A percentile compares a stretch with the other conserved stretches of the same genome.
phyloP scores from a whole-genome alignment of 2,797 vertebrate genomes.

The Epinephelus coioides region DNA sequence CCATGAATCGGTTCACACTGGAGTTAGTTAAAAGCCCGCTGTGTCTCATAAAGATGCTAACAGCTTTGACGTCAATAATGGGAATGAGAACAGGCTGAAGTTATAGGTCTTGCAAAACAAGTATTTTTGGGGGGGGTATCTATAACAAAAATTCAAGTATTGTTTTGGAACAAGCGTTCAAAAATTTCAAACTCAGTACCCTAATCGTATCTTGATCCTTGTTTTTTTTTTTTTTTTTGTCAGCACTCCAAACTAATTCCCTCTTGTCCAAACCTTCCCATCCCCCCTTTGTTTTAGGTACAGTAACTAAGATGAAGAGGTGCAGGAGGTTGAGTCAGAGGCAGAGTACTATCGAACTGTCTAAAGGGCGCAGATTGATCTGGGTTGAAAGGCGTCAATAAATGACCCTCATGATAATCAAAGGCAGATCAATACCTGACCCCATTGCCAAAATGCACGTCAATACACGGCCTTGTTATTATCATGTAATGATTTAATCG shows the following conservation, averaged over 20 bases:
- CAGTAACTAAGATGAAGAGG: constrained; percentile 62
- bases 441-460: constrained; percentile 60
- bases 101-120: background rate
- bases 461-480: constrained; percentile 68
- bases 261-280: background rate
- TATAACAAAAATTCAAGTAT: background rate
- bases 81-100: too few relatives aligned
- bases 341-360: constrained; percentile 58
- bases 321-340: constrained; percentile 44
- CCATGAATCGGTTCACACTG: too few relatives aligned
- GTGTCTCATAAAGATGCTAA: too few relatives aligned
- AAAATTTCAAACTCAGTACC: background rate
- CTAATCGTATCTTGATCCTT: background rate
- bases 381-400: constrained; percentile 64
- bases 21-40: too few relatives aligned
- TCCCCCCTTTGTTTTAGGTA: constrained; percentile 19
- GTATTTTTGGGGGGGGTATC: background rate
- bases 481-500: constrained; percentile 70
- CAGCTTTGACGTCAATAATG: too few relatives aligned
- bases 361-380: constrained; percentile 68
- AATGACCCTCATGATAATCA: constrained; percentile 75
- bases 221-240: background rate
- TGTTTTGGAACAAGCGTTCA: background rate
- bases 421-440: constrained; percentile 73
- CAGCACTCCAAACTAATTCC: background rate